phyloP scores from a whole-genome alignment of 2,113 vertebrate species.

The Xerus inauris region DNA sequence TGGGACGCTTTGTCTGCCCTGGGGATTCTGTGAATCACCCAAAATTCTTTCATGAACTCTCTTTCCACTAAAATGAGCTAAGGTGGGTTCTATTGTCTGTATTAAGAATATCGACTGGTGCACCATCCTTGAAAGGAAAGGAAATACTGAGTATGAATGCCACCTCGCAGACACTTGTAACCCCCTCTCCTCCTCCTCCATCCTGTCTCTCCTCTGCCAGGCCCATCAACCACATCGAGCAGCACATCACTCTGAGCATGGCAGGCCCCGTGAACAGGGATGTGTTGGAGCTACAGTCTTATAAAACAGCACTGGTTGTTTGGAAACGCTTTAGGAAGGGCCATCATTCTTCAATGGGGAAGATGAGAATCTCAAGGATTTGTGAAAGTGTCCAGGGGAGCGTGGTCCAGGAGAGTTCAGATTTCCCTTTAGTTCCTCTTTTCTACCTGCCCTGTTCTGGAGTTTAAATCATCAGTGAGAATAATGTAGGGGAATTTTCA shows the following conservation, averaged over 20 bases:
- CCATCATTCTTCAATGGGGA: neutral
- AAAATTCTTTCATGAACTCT: constrained; percentile 21
- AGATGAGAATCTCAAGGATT: neutral
- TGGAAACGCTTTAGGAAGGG: neutral
- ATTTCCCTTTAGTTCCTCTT: neutral
- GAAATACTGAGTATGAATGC: constrained; percentile 57
- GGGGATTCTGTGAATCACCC: neutral
- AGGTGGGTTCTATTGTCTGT: constrained; percentile 42
- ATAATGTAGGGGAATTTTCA: neutral
- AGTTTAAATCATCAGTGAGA: neutral
- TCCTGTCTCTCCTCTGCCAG: constrained; percentile 46
- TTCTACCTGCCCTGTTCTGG: neutral
- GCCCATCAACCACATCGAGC: constrained; percentile 37
- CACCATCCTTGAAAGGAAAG: constrained; percentile 32
- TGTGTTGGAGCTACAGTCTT: constrained; percentile 24
- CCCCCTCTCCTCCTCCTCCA: constrained; percentile 46
- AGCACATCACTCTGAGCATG: neutral
- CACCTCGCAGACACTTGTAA: constrained; percentile 43
- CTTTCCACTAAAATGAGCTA: neutral
- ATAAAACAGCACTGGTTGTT: constrained; percentile 21
- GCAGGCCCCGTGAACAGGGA: constrained; percentile 15
- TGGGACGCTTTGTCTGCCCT: neutral
- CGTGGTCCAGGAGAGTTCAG: neutral
- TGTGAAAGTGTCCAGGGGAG: neutral
- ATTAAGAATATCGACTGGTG: neutral